Base-by-base conservation (phyloP, 1,140 invertebrate genomes). In the Calliphora vicina region DNA sequence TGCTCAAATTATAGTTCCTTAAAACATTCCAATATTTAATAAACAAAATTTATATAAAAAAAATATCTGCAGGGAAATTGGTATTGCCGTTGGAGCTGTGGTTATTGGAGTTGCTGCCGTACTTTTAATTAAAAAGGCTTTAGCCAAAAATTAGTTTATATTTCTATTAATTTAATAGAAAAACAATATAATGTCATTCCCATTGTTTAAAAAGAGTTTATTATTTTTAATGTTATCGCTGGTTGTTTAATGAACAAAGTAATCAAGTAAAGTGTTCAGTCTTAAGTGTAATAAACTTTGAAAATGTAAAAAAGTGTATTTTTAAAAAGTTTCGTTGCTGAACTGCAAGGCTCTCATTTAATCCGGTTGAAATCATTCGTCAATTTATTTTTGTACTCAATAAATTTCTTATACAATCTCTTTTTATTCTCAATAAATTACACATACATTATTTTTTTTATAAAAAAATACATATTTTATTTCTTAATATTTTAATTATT, bases 81-180 rank as follows among this genome's bases (percentile, higher is more conserved):
- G 91, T 87, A 82, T 92, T 85, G 89, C 88, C 85, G 45, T 85
- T 86, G 76, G 74, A 86, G 80, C 87, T 35, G 83, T 91, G 26
- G 45, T 91, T 6, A 83, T 92, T 42, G 91, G 91, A 20, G 43
- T 92, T 29, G 87, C 85, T 0, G 61, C 88, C 13, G 84, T 89
- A 61, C 88, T 87, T 84, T 78, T 84, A 26, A 74, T 88, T 27
- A 85, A 84, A 67, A 42, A 72, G 35, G 13, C 17, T 72, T 23
- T 82, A 72, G 23, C 67, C 23, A 82, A 72, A 25, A 82, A 73
- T 43, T 81, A 81, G 35, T 57, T 20, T 29, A 43, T 45, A 17
- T 57, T 57, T 57, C 50, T 57, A 57, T 57, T 17, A 17, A 57
- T 57, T n/a, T n/a, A n/a, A 57, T 57, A 57, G 50, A 57, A 57